phyloP scores from a whole-genome alignment of 2,113 vertebrate species.

The Pterocles burchelli region DNA sequence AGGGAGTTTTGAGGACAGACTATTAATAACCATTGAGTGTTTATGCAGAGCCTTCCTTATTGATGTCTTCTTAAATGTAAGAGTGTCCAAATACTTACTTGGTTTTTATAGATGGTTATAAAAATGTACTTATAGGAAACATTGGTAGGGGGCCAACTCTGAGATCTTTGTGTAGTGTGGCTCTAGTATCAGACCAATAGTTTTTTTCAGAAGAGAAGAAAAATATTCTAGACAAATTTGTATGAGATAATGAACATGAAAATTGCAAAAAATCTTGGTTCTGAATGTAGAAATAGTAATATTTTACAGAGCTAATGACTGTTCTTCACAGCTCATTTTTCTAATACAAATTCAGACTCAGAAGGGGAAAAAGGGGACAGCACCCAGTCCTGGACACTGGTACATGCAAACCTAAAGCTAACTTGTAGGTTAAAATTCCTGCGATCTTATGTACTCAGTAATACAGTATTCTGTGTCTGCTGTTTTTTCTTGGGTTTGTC shows the following conservation, averaged over 20 bases:
- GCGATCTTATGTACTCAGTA: not conserved
- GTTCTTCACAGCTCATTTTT: not conserved
- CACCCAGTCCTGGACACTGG: not conserved
- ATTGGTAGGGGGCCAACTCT: not conserved
- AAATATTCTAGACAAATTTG: not conserved
- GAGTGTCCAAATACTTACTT: not conserved
- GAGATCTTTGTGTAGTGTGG: not conserved
- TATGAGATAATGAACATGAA: not conserved
- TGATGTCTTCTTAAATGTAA: not conserved
- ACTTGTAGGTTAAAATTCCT: not conserved
- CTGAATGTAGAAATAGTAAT: not conserved
- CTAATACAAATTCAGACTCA: not conserved
- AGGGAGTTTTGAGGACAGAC: constrained; percentile 5
- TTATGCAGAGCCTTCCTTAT: not conserved
- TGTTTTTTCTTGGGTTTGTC: not conserved
- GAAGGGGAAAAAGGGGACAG: not conserved
- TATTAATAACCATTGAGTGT: not conserved
- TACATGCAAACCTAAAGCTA: not conserved
- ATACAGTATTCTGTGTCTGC: not conserved
- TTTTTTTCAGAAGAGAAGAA: not conserved
- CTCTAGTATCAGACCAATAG: not conserved
- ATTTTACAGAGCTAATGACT: not conserved
- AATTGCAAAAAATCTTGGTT: not conserved
- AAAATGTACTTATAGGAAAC: not conserved
- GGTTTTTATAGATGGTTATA: not conserved